phyloP scores from a whole-genome alignment of 2,113 vertebrate genomes.

The Neotoma lepida region DNA sequence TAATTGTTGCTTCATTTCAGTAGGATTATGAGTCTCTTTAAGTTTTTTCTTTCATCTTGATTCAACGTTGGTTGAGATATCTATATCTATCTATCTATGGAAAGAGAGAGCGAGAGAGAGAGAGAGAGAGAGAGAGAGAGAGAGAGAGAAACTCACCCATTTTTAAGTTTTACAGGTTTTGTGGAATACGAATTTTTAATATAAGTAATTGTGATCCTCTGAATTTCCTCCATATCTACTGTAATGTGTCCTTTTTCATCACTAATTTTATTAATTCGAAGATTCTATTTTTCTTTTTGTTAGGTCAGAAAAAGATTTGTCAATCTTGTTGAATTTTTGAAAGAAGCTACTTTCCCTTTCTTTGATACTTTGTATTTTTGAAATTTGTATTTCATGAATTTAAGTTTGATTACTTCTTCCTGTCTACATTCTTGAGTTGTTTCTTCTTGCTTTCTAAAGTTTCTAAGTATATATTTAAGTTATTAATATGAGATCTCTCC shows the following conservation, averaged over 20 bases:
- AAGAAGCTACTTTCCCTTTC: neutral
- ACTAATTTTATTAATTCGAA: neutral
- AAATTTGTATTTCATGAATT: neutral
- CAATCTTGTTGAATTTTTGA: neutral
- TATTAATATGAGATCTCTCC: neutral
- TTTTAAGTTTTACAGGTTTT: neutral
- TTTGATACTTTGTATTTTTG: neutral
- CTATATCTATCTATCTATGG: neutral
- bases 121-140: neutral
- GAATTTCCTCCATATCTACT: neutral
- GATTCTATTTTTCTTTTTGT: neutral
- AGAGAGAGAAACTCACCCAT: no score
- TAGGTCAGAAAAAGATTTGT: neutral
- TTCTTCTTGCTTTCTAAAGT: neutral
- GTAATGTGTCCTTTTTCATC: neutral
- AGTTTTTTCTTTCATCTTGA: neutral
- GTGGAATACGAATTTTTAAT: neutral
- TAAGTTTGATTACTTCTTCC: neutral
- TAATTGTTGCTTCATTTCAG: neutral
- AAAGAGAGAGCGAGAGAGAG: no score
- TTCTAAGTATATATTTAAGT: neutral
- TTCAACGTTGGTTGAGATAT: neutral
- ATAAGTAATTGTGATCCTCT: neutral
- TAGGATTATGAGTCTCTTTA: neutral
- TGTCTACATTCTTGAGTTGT: neutral